Conservation (phyloP, 1,140 invertebrate genomes). For the Panonychus citri region DNA sequence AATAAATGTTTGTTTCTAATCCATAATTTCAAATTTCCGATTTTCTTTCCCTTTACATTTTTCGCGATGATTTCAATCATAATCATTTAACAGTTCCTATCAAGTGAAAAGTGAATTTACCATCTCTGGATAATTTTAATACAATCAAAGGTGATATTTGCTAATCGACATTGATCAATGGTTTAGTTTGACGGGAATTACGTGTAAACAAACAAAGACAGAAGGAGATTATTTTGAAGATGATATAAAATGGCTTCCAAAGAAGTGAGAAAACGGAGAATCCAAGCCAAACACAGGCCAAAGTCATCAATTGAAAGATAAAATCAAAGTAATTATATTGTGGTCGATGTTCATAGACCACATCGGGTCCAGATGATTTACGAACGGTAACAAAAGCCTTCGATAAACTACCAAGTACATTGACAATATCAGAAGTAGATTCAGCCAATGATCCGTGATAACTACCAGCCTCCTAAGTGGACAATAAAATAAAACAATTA, state of each 20-base stretch:
- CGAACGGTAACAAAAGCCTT: neutral
- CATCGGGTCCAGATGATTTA: slow-evolving; percentile 1
- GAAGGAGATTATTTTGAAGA: neutral
- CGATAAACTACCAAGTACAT: neutral
- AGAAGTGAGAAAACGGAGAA: neutral
- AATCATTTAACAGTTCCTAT: too few species aligned
- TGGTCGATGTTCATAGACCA: slow-evolving; percentile 1
- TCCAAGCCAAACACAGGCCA: slow-evolving; percentile 1
- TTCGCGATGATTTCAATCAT: too few species aligned
- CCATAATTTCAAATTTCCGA: too few species aligned
- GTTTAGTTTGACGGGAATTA: neutral
- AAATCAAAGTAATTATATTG: neutral
- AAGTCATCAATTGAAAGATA: neutral
- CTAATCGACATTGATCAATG: neutral
- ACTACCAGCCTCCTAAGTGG: neutral
- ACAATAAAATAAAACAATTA: neutral
- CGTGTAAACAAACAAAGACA: neutral
- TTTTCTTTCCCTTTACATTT: too few species aligned
- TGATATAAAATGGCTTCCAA: slow-evolving; percentile 2
- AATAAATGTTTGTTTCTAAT: too few species aligned
- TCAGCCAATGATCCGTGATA: neutral
- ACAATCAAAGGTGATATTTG: too few species aligned
- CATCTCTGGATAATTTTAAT: too few species aligned
- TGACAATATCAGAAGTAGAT: neutral
- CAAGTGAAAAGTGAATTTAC: too few species aligned